phyloP scores from a whole-genome alignment of 2,113 vertebrate genomes.

The Myrmophylax atrothorax region DNA sequence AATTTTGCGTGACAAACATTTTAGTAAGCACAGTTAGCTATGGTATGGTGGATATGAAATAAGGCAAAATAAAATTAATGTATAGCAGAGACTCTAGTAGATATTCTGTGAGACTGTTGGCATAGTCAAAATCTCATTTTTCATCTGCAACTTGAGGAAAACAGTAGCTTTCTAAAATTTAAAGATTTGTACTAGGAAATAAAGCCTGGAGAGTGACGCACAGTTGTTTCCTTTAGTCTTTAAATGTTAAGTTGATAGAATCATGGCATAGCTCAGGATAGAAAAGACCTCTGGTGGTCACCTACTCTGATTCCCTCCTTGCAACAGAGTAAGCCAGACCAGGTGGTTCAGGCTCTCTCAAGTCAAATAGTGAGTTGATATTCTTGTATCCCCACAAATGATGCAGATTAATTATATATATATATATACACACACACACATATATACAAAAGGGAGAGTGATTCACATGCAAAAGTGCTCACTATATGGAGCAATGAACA shows the following conservation, averaged over 20 bases:
- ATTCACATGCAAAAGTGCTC: neutral
- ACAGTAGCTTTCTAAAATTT: neutral
- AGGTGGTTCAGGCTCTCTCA: neutral
- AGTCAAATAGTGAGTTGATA: neutral
- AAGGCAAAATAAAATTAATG: neutral
- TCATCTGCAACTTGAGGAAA: neutral
- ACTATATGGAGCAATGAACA: no score
- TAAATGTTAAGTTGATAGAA: neutral
- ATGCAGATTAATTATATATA: neutral
- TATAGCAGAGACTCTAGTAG: neutral
- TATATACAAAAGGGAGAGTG: neutral
- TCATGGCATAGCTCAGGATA: neutral
- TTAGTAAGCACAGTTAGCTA: neutral
- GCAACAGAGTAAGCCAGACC: neutral
- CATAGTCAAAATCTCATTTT: neutral
- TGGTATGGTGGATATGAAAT: neutral
- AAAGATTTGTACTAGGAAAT: neutral
- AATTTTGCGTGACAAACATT: neutral
- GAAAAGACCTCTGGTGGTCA: neutral
- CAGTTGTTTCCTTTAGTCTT: neutral
- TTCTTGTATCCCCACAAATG: fast-evolving
- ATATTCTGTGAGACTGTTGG: neutral
- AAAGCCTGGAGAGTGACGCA: neutral
- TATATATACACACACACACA: no score
- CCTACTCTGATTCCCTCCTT: neutral